phyloP scores from a whole-genome alignment of 1,140 invertebrate species.

The Diprion similis region DNA sequence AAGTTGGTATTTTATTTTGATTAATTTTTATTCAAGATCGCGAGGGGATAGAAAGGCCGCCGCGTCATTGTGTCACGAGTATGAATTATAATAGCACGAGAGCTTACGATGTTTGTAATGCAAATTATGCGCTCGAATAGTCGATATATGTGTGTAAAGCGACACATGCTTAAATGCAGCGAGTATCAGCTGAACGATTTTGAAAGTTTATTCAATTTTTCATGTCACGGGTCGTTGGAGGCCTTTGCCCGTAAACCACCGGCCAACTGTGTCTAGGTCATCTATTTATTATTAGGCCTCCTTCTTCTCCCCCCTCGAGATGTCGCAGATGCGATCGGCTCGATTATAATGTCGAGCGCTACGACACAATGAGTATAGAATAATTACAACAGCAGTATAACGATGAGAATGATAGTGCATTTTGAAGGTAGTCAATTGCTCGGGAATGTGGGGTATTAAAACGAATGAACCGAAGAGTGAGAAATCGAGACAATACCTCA shows the following conservation, averaged over 20 bases:
- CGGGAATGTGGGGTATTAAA: background rate
- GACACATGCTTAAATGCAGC: background rate
- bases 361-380: background rate
- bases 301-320: background rate
- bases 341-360: background rate
- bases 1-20: background rate
- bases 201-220: constrained; percentile 6
- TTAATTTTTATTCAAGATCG: background rate
- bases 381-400: background rate
- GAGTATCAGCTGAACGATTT: constrained; percentile 1
- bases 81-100: too few relatives aligned
- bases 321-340: background rate
- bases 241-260: constrained; percentile 11
- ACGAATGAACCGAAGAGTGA: background rate
- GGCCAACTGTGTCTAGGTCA: constrained; percentile 46
- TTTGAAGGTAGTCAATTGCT: background rate
- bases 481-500: background rate
- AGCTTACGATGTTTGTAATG: too few relatives aligned
- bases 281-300: constrained; percentile 36
- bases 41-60: background rate
- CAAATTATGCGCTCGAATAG: too few relatives aligned
- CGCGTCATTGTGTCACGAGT: background rate
- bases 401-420: background rate
- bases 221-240: constrained; percentile 8
- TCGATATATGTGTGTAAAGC: too few relatives aligned